Conservation (phyloP, 2,888 invertebrate genomes). For the Scaptomyza tumidula region DNA sequence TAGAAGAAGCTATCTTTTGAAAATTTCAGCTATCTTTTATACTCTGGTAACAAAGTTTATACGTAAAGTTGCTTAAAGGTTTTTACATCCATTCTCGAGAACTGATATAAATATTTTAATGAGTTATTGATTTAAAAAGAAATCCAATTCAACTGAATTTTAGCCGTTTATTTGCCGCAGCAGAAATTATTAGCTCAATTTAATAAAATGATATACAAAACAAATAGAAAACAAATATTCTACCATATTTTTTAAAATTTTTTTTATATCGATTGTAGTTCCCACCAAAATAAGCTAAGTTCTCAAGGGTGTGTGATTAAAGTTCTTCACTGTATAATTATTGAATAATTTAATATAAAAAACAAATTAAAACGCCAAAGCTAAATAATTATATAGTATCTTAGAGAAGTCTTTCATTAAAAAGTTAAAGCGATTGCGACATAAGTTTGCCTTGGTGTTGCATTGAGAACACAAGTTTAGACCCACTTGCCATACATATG, state of each 20-base stretch:
- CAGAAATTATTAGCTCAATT: neutral
- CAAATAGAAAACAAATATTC: neutral
- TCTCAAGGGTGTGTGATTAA: conserved; percentile 5
- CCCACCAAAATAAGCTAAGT: neutral
- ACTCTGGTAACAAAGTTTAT: too few relatives aligned
- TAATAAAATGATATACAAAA: neutral
- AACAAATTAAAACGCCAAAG: conserved; percentile 18
- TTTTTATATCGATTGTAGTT: neutral
- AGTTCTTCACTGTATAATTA: conserved; percentile 10
- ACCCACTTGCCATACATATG: neutral
- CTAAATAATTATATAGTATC: conserved; percentile 28
- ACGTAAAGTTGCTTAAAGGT: too few relatives aligned
- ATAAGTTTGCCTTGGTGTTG: conserved; percentile 22
- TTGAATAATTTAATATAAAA: conserved; percentile 19
- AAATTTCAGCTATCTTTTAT: too few relatives aligned
- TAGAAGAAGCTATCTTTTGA: neutral
- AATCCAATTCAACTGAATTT: neutral
- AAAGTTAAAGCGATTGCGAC: conserved; percentile 22
- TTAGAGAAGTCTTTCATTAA: neutral
- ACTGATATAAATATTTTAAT: neutral
- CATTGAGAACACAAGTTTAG: neutral
- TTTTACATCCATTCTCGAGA: neutral
- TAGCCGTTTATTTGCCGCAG: too few relatives aligned
- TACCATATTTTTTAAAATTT: neutral
- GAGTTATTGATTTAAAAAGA: neutral